Percentiles rank a stretch among this genome's conserved stretches.
These are phyloP conservation scores for Sebastes iracundus DNA, from an alignment of 2,797 vertebrate species.

Conservation along the genomic window DNA sequence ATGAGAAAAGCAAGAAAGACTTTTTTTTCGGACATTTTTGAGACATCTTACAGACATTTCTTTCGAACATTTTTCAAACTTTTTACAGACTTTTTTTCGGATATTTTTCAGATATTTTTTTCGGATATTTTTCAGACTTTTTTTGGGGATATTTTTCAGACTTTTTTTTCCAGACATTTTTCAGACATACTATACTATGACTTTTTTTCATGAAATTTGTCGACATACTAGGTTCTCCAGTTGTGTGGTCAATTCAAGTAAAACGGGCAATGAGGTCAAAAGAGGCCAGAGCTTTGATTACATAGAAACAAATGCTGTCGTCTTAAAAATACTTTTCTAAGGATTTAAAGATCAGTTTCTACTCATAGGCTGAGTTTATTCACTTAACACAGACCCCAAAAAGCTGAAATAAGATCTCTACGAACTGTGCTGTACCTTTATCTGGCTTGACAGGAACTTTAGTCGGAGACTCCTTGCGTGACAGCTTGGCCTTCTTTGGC, in stretches of 20 bases:
- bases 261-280: not conserved
- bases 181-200: no score
- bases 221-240: no score
- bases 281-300: not conserved
- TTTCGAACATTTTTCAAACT: no score
- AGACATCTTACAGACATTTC: no score
- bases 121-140: no score
- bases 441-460: constrained; percentile 34
- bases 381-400: not conserved
- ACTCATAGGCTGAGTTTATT: not conserved
- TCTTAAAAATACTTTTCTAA: not conserved
- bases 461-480: constrained; percentile 23
- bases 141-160: no score
- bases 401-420: not conserved
- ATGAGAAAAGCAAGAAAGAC: no score
- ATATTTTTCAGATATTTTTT: no score
- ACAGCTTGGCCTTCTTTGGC: constrained; percentile 70
- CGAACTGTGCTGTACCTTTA: constrained; percentile 34
- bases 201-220: no score
- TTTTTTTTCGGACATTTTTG: no score
- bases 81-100: no score
- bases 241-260: not conserved
- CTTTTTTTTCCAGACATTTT: no score
- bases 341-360: not conserved
- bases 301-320: not conserved